Conservation (phyloP, 1,140 invertebrate species). For the Ericerus pela region DNA sequence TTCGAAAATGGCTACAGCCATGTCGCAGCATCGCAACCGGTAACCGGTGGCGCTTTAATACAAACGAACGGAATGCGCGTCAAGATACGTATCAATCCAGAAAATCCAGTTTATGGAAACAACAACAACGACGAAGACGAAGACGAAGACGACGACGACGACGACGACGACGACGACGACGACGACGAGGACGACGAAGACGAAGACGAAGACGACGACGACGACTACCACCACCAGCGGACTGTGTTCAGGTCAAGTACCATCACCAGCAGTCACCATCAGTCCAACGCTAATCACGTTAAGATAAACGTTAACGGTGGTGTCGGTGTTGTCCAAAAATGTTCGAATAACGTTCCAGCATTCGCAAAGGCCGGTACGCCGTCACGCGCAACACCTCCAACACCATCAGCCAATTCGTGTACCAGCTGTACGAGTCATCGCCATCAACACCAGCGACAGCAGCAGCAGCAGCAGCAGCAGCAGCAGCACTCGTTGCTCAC, state of each 20-base stretch:
- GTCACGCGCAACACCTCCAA: too few species aligned
- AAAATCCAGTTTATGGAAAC: slow-evolving; percentile 21
- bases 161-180: slow-evolving; percentile 31
- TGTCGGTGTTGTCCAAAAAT: too few species aligned
- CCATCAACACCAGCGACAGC: background rate
- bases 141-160: too few species aligned
- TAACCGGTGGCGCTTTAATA: background rate
- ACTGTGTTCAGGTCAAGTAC: slow-evolving; percentile 16
- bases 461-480: slow-evolving; percentile 28
- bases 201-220: too few species aligned
- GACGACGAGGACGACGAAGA: slow-evolving; percentile 31
- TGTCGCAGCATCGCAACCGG: slow-evolving; percentile 14
- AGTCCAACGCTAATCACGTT: slow-evolving; percentile 10
- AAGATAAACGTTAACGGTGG: slow-evolving; percentile 8
- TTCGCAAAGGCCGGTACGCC: too few species aligned
- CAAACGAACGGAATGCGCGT: slow-evolving; percentile 14
- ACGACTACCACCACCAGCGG: too few species aligned
- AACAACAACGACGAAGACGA: too few species aligned
- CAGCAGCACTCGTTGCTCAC: slow-evolving; percentile 30
- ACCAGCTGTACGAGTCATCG: too few species aligned
- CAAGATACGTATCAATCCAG: slow-evolving; percentile 22
- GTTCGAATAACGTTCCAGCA: too few species aligned
- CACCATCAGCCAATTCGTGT: too few species aligned
- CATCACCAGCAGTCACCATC: too few species aligned
- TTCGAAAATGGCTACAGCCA: slow-evolving; percentile 13